Evolutionary conservation across 2,113 vertebrate species (phyloP).

Genomic region (Scomber japonicus): DNA sequence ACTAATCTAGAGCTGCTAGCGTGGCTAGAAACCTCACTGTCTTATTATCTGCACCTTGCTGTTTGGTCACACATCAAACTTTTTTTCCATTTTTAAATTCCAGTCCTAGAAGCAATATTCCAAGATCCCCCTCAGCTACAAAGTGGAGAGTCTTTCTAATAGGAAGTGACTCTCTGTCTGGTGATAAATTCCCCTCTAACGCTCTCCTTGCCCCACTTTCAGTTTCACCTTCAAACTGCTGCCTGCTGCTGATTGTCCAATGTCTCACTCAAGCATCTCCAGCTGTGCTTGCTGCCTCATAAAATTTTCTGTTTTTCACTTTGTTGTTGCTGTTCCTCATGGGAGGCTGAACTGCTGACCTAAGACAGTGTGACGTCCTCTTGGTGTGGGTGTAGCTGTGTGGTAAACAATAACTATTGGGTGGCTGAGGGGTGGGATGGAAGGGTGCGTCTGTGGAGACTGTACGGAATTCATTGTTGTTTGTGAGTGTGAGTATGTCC

Average conservation of each 20-base stretch:
- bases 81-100: not conserved
- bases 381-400: conserved; percentile 57
- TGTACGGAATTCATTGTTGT: conserved; percentile 59
- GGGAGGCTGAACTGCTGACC: conserved; percentile 58
- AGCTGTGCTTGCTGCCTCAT: conserved; percentile 40
- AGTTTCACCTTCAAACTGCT: conserved; percentile 54
- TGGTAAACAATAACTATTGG: conserved; percentile 54
- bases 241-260: conserved; percentile 35
- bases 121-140: conserved; percentile 33
- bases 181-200: conserved; percentile 54
- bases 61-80: conserved; percentile 5
- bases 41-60: not conserved
- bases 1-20: no score
- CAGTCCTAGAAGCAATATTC: conserved; percentile 5
- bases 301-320: conserved; percentile 43
- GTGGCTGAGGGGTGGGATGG: conserved; percentile 27
- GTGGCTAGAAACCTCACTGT: not conserved
- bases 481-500: conserved; percentile 31
- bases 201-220: conserved; percentile 64
- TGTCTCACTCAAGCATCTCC: conserved; percentile 53
- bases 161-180: conserved; percentile 24
- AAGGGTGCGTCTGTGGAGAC: conserved; percentile 16
- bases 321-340: conserved; percentile 36
- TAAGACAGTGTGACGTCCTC: conserved; percentile 41
- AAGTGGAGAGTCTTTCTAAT: conserved; percentile 3